These are phyloP conservation scores for Muscicapa comitata DNA, from an alignment of 2,797 vertebrate genomes.

Conservation along the genomic window DNA sequence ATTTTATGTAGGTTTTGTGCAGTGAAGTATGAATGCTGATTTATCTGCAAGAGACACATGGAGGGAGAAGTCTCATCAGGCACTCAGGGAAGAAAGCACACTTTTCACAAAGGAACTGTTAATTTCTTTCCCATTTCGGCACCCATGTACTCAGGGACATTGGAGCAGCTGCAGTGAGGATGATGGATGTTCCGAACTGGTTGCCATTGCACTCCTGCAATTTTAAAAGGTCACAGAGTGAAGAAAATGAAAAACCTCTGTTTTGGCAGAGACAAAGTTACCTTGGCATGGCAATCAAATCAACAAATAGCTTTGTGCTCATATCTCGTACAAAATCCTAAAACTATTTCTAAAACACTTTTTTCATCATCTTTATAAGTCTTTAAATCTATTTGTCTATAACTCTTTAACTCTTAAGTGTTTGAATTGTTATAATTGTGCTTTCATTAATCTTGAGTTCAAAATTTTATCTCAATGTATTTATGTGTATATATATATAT, in stretches of 20 bases:
- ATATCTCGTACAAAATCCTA: not conserved
- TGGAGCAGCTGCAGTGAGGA: slow-evolving; percentile 42
- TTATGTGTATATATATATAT: not conserved
- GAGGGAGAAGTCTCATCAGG: not conserved
- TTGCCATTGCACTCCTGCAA: slow-evolving; percentile 23
- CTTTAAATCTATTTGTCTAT: too few relatives aligned
- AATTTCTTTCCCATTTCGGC: slow-evolving; percentile 61
- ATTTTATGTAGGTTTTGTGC: not conserved
- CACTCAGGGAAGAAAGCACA: not conserved
- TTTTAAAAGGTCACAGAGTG: not conserved
- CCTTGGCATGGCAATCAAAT: not conserved
- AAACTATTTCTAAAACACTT: not conserved
- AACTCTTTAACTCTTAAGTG: not conserved
- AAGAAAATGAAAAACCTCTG: slow-evolving; percentile 12
- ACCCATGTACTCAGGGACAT: slow-evolving; percentile 9
- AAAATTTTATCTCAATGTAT: not conserved
- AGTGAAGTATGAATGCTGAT: not conserved
- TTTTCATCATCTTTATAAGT: not conserved
- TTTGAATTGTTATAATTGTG: not conserved
- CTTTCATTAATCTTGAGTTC: not conserved
- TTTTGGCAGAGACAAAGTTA: slow-evolving; percentile 2
- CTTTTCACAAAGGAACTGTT: slow-evolving; percentile 23
- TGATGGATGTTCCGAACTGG: slow-evolving; percentile 28
- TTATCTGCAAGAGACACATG: not conserved
- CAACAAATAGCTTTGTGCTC: not conserved